phyloP scores from a whole-genome alignment of 2,888 invertebrate genomes.

The Branchipolynoe longqiensis region DNA sequence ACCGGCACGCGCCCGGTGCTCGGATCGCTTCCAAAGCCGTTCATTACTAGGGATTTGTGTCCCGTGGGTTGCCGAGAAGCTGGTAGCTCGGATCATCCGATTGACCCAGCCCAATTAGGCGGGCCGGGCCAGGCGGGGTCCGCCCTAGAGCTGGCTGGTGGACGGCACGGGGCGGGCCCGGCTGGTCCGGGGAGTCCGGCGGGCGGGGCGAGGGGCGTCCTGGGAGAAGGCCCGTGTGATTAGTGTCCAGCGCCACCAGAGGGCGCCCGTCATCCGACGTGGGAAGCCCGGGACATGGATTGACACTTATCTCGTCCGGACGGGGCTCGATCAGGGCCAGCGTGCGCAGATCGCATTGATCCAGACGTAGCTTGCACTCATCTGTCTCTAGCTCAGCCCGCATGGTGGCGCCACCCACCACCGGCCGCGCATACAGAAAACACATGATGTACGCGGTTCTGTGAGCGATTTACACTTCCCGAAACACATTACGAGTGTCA shows the following conservation, averaged over 20 bases:
- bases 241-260: neutral
- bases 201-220: neutral
- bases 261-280: neutral
- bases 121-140: neutral
- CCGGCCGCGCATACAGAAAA: too few relatives aligned
- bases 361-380: too few relatives aligned
- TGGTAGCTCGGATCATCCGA: slow-evolving; percentile 31
- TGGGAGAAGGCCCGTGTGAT: neutral
- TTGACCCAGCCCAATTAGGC: slow-evolving; percentile 25
- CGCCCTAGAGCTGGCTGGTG: neutral
- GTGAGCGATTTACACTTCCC: too few relatives aligned
- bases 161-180: neutral
- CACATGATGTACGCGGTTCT: too few relatives aligned
- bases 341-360: neutral
- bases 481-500: too few relatives aligned
- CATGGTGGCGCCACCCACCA: too few relatives aligned
- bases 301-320: neutral
- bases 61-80: neutral
- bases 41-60: slow-evolving; percentile 32
- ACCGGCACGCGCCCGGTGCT: neutral
- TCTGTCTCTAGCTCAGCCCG: too few relatives aligned
- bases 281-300: neutral
- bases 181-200: neutral
- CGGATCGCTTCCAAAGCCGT: slow-evolving; percentile 23
- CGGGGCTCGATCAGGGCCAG: slow-evolving; percentile 6